Evolutionary conservation across 2,888 invertebrate genomes (phyloP).

Genomic region (Parnassius glacialis): DNA sequence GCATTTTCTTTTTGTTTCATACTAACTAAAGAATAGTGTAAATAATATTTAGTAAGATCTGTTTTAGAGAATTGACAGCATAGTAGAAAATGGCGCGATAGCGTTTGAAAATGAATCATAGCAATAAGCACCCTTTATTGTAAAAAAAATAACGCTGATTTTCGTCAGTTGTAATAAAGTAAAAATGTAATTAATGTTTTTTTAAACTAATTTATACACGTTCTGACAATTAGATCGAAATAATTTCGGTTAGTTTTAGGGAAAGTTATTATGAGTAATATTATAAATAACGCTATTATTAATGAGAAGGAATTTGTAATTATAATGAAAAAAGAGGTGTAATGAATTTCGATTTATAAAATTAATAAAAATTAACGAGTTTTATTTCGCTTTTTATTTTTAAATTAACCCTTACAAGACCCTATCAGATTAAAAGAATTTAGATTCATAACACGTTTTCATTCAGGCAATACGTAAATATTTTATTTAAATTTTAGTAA

Average conservation of each 20-base stretch:
- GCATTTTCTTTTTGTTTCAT: conserved; percentile 22
- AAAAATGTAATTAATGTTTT: conserved; percentile 58
- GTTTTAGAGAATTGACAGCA: conserved; percentile 42
- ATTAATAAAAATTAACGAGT: conserved; percentile 80
- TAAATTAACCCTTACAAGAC: conserved; percentile 26
- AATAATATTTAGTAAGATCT: conserved; percentile 40
- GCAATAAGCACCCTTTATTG: conserved; percentile 59
- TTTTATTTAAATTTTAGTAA: too few species aligned
- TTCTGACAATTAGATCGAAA: conserved; percentile 66
- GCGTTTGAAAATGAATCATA: conserved; percentile 52
- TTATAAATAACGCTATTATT: conserved; percentile 70
- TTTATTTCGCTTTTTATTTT: conserved; percentile 53
- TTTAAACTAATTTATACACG: conserved; percentile 64
- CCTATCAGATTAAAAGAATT: too few species aligned
- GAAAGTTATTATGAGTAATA: conserved; percentile 64
- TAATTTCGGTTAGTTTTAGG: conserved; percentile 67
- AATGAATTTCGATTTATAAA: conserved; percentile 80
- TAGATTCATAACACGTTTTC: too few species aligned
- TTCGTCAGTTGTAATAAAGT: conserved; percentile 45
- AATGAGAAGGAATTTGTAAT: conserved; percentile 77
- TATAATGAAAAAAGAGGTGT: conserved; percentile 71
- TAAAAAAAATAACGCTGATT: conserved; percentile 43
- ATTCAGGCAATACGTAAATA: too few species aligned
- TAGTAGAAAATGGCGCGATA: conserved; percentile 40
- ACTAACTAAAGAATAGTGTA: conserved; percentile 39